Base-by-base conservation (phyloP, 2,797 vertebrate species). In the Knipowitschia caucasica region DNA sequence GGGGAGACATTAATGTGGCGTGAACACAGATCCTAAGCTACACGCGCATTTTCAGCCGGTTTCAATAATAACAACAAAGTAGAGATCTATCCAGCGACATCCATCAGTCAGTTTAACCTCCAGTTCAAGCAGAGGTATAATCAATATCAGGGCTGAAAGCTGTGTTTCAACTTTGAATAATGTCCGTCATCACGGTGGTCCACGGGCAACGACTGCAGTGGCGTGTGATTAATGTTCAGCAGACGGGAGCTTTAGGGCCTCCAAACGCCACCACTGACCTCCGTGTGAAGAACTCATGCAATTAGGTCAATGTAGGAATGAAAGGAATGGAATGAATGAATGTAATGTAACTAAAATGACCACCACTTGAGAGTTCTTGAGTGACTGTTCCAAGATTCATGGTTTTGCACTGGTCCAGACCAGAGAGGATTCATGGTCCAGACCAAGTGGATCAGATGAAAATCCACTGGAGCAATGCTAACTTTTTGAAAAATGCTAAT, bases 101-200 rank as follows among this genome's bases (percentile, higher is more conserved):
- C 30, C 20, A 49, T 49, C 56, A 62, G 67, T 59, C 64, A 53
- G 50, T 74, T 81, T 71, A 67, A 56, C 42, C 52, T 72, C 55
- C 73, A 71, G 71, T 73, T 67, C 40, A 45, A 77, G 70, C 64
- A 66, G 73, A 85, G 60, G 60, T 38, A 56, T 71, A 83, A 81
- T 82, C 81, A 69, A 82, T 84, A 57, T 46, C 33, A 47, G 27
- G 59, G 69, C 71, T 70, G 52, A 69, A 59, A 74, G 73, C 64
- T 63, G 52, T 57, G 59, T 53, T 75, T 65, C 60, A 65, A 62
- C 70, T 62, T 51, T 69, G 62, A 75, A 78, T 69, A 68, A 67
- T 71, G 71, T 71, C 75, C 78, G 80, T 71, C 72, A 83, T 86
- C 81, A 81, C 43, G 15, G 49, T 64, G 56, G 57, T 71, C 81